Percentiles rank a stretch among this genome's conserved stretches.
Conservation (phyloP, 2,113 vertebrate genomes). For the Corydoras maculifer region DNA sequence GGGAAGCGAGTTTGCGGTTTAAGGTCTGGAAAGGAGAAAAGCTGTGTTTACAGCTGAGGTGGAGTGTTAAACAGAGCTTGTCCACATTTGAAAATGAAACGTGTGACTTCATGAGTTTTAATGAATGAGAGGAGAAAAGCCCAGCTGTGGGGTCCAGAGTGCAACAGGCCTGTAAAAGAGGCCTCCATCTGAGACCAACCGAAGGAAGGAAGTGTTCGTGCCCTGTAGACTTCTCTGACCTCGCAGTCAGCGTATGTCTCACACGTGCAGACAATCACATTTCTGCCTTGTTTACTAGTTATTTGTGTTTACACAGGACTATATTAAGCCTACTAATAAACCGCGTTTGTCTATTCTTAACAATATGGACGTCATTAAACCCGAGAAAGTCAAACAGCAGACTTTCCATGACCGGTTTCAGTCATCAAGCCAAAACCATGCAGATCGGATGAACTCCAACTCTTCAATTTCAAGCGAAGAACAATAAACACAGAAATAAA, state of each 20-base stretch:
- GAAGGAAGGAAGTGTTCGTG: neutral
- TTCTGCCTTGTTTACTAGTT: neutral
- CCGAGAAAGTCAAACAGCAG: too few relatives aligned
- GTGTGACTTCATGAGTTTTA: neutral
- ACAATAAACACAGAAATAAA: slow-evolving; percentile 2
- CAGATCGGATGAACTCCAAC: neutral
- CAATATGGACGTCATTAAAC: too few relatives aligned
- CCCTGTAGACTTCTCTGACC: neutral
- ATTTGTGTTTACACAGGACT: neutral
- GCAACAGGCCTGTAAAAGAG: neutral
- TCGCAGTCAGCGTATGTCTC: neutral
- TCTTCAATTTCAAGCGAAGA: neutral
- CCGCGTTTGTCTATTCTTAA: too few relatives aligned
- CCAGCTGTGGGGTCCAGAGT: slow-evolving; percentile 9
- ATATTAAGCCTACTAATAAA: too few relatives aligned
- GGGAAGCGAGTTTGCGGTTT: neutral
- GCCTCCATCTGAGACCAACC: neutral
- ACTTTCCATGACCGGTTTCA: too few relatives aligned
- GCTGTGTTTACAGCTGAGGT: neutral
- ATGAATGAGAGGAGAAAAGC: neutral
- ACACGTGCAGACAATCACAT: neutral
- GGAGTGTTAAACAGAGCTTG: neutral
- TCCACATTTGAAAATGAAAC: neutral
- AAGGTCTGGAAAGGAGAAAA: neutral
- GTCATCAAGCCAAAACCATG: too few relatives aligned